Conservation (phyloP, 2,113 vertebrate species). For the Lophura nycthemera region DNA sequence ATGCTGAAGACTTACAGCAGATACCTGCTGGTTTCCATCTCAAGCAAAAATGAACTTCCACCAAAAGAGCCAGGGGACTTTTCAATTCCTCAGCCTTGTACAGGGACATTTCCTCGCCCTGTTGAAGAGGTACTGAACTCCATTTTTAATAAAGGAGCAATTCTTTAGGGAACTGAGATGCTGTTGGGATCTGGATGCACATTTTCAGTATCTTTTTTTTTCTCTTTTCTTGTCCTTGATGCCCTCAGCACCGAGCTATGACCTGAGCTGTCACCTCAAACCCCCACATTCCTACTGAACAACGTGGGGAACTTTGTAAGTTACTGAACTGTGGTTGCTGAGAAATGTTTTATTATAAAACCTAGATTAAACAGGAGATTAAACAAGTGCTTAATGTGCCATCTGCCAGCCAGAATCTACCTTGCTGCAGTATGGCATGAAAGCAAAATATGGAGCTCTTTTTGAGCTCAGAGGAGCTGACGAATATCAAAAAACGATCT, state of each 20-base stretch:
- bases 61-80: neutral
- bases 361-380: constrained; percentile 2
- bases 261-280: neutral
- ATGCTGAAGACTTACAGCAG: neutral
- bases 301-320: neutral
- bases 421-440: neutral
- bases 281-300: neutral
- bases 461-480: neutral
- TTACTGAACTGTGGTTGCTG: neutral
- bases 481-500: neutral
- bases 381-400: neutral
- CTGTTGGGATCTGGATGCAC: neutral
- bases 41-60: neutral
- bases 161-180: neutral
- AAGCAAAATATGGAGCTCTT: neutral
- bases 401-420: neutral
- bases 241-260: neutral
- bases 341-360: constrained; percentile 19
- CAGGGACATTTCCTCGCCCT: neutral
- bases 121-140: neutral
- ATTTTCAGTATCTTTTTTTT: neutral
- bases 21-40: neutral
- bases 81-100: neutral
- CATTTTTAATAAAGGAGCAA: neutral
- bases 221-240: neutral